Percentiles rank a stretch among this genome's conserved stretches.
phyloP scores from a whole-genome alignment of 2,888 invertebrate genomes.

The Atethmia centrago region DNA sequence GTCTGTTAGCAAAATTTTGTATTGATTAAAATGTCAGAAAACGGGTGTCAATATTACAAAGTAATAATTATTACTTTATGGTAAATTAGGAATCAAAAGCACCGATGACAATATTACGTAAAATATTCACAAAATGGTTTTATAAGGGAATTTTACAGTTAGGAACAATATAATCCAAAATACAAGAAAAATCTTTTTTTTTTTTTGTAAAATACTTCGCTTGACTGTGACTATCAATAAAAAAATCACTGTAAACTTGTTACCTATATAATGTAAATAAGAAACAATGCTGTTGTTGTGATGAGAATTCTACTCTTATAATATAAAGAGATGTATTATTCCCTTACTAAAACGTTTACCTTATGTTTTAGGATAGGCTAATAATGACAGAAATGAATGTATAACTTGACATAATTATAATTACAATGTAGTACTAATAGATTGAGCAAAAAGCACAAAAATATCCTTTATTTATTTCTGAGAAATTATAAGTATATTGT shows the following conservation, averaged over 20 bases:
- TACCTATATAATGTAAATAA: too few species aligned
- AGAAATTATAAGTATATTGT: too few species aligned
- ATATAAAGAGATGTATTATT: neutral
- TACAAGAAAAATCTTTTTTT: neutral
- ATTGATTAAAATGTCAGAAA: constrained; percentile 9
- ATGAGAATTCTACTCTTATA: neutral
- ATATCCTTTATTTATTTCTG: neutral
- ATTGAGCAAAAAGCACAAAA: constrained; percentile 11
- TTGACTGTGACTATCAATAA: too few species aligned
- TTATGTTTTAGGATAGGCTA: neutral
- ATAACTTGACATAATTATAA: neutral
- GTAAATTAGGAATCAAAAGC: constrained; percentile 65
- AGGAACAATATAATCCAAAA: neutral
- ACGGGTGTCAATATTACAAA: constrained; percentile 19
- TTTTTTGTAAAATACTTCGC: too few species aligned
- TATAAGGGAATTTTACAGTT: constrained; percentile 21
- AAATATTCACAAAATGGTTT: constrained; percentile 15
- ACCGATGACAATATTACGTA: constrained; percentile 54
- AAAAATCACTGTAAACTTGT: neutral
- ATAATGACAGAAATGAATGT: constrained; percentile 19
- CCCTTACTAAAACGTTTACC: constrained; percentile 2
- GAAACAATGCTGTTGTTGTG: too few species aligned
- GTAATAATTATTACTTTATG: constrained; percentile 32
- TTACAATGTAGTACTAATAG: neutral
- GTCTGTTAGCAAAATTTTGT: neutral